phyloP scores from a whole-genome alignment of 2,888 invertebrate genomes.

The Drosophila nr. perissopoda region DNA sequence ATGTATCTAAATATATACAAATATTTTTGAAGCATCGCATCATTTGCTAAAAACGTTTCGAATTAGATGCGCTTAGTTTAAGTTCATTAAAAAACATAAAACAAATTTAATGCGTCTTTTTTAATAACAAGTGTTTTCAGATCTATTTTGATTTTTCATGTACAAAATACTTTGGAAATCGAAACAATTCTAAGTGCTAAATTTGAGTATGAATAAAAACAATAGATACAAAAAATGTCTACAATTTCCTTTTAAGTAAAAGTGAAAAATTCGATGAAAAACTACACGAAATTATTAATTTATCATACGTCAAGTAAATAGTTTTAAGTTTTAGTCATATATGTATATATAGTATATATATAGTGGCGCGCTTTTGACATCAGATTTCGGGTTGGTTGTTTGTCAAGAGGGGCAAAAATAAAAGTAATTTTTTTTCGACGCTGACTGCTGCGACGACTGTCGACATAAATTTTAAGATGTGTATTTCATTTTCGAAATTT shows the following conservation, averaged over 20 bases:
- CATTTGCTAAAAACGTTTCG: conserved; percentile 48
- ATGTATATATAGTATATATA: conserved; percentile 24
- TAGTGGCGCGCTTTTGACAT: conserved; percentile 72
- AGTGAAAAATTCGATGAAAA: conserved; percentile 57
- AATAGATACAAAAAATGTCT: conserved; percentile 11
- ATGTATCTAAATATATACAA: conserved; percentile 15
- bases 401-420: conserved; percentile 42
- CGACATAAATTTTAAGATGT: conserved; percentile 50
- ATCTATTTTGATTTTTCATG: conserved; percentile 13
- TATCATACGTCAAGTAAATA: conserved; percentile 55
- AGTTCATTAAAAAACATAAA: conserved; percentile 14
- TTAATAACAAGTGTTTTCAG: conserved; percentile 27
- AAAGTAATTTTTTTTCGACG: conserved; percentile 40
- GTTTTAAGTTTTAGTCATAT: conserved; percentile 18
- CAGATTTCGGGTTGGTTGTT: conserved; percentile 55
- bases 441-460: conserved; percentile 39
- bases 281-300: conserved; percentile 59
- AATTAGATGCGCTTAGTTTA: conserved; percentile 68
- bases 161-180: conserved; percentile 13
- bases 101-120: conserved; percentile 5
- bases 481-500: conserved; percentile 21
- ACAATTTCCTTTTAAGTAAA: conserved; percentile 32
- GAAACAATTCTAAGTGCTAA: background rate
- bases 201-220: conserved; percentile 8
- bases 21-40: conserved; percentile 38